These are phyloP conservation scores for Sarcophaga bullata DNA, from an alignment of 1,140 invertebrate species.

Conservation along the genomic window DNA sequence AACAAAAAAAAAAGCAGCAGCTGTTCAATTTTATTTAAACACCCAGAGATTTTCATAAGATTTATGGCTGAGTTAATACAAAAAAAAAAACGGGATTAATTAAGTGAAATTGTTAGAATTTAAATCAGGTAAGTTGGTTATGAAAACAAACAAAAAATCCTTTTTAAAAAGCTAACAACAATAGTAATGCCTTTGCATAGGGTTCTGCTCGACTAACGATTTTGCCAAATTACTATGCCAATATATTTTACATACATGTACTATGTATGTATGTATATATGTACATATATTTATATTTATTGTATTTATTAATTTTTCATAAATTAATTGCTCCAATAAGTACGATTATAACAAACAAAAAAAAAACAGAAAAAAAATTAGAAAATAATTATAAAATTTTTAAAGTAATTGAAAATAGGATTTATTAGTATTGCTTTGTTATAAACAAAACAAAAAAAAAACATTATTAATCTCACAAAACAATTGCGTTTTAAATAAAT, in stretches of 20 bases:
- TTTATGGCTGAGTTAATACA: no score
- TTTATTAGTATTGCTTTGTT: constrained; percentile 4
- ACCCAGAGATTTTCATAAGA: no score
- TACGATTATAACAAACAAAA: not conserved
- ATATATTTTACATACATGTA: not conserved
- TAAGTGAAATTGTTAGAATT: no score
- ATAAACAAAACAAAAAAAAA: constrained; percentile 14
- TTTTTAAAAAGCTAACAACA: no score
- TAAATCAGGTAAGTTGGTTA: no score
- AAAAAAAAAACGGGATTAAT: no score
- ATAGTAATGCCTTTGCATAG: not conserved
- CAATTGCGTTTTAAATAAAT: constrained; percentile 15
- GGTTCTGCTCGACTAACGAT: not conserved
- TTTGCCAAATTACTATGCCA: no score
- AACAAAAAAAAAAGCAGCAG: no score
- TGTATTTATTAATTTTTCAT: not conserved
- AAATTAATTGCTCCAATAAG: constrained; percentile 22
- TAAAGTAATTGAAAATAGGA: constrained; percentile 18
- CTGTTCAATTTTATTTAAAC: no score
- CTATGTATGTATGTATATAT: not conserved
- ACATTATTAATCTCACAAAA: constrained; percentile 28
- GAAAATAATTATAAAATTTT: not conserved
- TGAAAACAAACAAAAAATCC: no score
- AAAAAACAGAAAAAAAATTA: not conserved
- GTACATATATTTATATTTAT: not conserved